These are phyloP conservation scores for Sprattus sprattus DNA, from an alignment of 2,113 vertebrate genomes.

Conservation along the genomic window DNA sequence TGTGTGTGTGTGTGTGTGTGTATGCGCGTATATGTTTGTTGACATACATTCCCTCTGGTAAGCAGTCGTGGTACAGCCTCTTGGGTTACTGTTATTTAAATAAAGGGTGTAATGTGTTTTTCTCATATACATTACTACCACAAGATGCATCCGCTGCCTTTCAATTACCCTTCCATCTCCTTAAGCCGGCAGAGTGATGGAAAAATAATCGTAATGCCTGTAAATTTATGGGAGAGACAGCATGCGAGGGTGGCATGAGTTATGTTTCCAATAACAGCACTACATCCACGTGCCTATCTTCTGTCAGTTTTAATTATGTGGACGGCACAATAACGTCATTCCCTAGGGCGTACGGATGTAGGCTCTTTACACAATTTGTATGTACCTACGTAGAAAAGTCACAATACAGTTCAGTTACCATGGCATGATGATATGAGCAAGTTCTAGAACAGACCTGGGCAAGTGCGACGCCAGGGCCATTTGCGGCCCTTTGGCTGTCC, in stretches of 20 bases:
- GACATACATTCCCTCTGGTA: neutral
- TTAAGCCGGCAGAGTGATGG: neutral
- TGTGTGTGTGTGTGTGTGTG: neutral
- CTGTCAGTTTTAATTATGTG: neutral
- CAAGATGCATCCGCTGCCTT: neutral
- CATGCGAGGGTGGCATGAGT: neutral
- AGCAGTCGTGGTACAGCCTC: neutral
- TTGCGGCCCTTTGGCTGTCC: too few relatives aligned
- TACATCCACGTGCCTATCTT: neutral
- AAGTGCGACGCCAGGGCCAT: too few relatives aligned
- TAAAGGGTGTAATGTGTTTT: neutral
- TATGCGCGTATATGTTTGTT: neutral
- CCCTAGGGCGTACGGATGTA: neutral
- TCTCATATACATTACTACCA: neutral
- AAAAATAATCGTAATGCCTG: neutral
- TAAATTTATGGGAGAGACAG: neutral
- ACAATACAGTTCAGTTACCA: too few relatives aligned
- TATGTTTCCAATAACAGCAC: slow-evolving; percentile 1
- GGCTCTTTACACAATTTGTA: neutral
- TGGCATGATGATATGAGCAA: too few relatives aligned
- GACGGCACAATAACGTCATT: neutral
- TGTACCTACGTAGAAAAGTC: neutral
- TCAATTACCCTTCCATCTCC: slow-evolving; percentile 4
- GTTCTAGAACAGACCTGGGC: too few relatives aligned
- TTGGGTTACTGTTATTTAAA: neutral